These are phyloP conservation scores for Caligus rogercresseyi DNA, from an alignment of 1,140 invertebrate genomes.

Conservation along the genomic window DNA sequence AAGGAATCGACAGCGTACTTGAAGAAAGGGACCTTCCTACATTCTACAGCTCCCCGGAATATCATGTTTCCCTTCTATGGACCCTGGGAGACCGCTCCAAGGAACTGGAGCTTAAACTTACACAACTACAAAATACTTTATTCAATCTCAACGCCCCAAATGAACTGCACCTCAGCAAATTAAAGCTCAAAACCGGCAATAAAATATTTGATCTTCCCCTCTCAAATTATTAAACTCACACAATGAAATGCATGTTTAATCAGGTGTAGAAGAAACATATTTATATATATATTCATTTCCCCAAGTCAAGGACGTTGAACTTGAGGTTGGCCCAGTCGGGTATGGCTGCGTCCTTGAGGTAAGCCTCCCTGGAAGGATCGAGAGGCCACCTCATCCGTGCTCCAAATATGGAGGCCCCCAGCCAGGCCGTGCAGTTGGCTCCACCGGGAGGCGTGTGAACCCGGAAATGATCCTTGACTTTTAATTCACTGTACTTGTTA, in stretches of 20 bases:
- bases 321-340: slow-evolving; percentile 60
- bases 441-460: slow-evolving; percentile 58
- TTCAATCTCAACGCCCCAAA: background rate
- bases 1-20: background rate
- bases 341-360: slow-evolving; percentile 44
- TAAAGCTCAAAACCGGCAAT: background rate
- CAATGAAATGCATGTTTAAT: no score
- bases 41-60: background rate
- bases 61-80: background rate
- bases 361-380: slow-evolving; percentile 53
- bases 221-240: no score
- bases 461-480: slow-evolving; percentile 48
- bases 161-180: background rate
- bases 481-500: slow-evolving; percentile 41
- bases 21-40: background rate
- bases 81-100: background rate
- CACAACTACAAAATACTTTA: background rate
- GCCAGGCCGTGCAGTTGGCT: slow-evolving; percentile 65
- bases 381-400: slow-evolving; percentile 55
- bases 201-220: background rate
- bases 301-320: background rate
- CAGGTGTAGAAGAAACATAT: no score
- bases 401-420: slow-evolving; percentile 66
- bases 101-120: background rate
- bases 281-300: no score